Evolutionary conservation across 1,140 invertebrate species (phyloP).

Genomic region (Homarus americanus): DNA sequence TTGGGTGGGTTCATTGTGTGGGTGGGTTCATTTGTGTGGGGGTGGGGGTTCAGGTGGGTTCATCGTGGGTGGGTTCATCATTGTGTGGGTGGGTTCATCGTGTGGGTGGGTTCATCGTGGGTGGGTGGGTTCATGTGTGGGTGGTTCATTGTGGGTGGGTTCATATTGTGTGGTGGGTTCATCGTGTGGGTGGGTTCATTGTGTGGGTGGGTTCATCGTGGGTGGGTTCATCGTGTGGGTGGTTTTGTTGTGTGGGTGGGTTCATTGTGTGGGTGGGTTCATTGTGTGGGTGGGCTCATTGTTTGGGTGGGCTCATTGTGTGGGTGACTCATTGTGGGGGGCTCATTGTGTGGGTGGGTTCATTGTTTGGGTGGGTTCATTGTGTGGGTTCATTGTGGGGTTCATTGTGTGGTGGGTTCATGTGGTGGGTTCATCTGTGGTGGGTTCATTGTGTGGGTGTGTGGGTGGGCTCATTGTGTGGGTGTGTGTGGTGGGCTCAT

Average conservation of each 20-base stretch:
- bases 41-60: background rate
- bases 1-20: background rate
- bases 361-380: too few relatives aligned
- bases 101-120: background rate
- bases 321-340: too few relatives aligned
- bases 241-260: background rate
- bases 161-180: background rate
- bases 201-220: background rate
- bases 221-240: background rate
- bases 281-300: too few relatives aligned
- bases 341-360: too few relatives aligned
- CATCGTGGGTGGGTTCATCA: background rate
- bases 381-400: too few relatives aligned
- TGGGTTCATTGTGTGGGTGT: background rate
- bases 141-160: background rate
- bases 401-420: slow-evolving; percentile 16
- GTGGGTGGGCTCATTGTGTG: background rate
- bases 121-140: background rate
- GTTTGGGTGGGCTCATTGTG: too few relatives aligned
- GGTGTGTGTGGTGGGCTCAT: background rate
- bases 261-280: too few relatives aligned
- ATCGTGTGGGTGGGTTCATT: background rate
- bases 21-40: background rate
- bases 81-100: background rate
- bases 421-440: background rate